Conservation (phyloP, 2,888 invertebrate species). For the Synergus laeviventris region DNA sequence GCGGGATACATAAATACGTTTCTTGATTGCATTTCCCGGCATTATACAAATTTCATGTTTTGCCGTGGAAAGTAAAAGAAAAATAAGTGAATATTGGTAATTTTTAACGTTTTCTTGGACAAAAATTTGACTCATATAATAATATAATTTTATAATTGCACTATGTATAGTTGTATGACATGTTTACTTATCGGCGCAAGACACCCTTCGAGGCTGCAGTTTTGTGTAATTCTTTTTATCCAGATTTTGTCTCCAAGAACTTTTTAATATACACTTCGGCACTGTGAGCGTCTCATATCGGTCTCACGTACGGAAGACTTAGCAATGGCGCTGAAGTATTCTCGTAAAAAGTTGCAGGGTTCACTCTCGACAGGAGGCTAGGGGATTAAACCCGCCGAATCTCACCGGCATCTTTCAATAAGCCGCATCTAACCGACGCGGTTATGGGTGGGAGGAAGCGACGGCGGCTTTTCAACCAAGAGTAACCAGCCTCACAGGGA, state of each 20-base stretch:
- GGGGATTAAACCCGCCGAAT: conserved; percentile 52
- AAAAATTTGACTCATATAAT: too few relatives aligned
- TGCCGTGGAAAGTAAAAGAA: too few relatives aligned
- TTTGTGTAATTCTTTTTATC: conserved; percentile 3
- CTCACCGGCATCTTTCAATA: conserved; percentile 57
- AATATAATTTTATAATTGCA: too few relatives aligned
- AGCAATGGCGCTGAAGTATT: conserved; percentile 56
- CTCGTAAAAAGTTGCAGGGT: conserved; percentile 61
- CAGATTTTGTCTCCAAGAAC: conserved; percentile 43
- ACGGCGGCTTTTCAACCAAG: conserved; percentile 39
- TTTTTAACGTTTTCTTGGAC: too few relatives aligned
- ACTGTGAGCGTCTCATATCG: conserved; percentile 55
- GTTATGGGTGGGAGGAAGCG: conserved; percentile 40
- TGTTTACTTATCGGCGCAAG: conserved; percentile 1
- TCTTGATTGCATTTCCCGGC: not conserved
- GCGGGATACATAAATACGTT: not conserved
- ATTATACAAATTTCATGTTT: not conserved
- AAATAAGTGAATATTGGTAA: too few relatives aligned
- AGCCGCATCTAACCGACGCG: conserved; percentile 51
- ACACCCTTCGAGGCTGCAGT: not conserved
- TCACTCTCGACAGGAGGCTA: conserved; percentile 52
- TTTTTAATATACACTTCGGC: conserved; percentile 54
- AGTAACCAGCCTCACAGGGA: conserved; percentile 26
- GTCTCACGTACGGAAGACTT: conserved; percentile 53
- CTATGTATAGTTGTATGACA: too few relatives aligned